phyloP scores from a whole-genome alignment of 1,140 invertebrate species.

The Lordiphosa clarofinis region DNA sequence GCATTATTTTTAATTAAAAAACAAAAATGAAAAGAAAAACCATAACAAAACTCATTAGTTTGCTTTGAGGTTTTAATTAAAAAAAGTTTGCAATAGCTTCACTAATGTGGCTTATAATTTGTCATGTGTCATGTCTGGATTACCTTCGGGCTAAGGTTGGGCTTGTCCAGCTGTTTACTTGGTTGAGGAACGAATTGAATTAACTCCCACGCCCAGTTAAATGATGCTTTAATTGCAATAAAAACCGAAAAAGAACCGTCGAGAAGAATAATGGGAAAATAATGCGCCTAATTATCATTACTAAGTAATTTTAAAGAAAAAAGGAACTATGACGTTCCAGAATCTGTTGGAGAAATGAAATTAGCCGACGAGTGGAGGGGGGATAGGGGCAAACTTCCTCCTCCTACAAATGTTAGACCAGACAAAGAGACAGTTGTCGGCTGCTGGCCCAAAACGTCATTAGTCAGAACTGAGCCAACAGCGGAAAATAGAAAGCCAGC shows the following conservation, averaged over 20 bases:
- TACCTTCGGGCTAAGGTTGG: constrained; percentile 29
- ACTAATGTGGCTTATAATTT: constrained; percentile 35
- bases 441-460: constrained; percentile 60
- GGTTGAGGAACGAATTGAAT: constrained; percentile 6
- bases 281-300: constrained; percentile 74
- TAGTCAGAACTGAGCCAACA: constrained; percentile 54
- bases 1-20: constrained; percentile 61
- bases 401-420: constrained; percentile 26
- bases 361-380: constrained; percentile 18
- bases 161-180: constrained; percentile 2
- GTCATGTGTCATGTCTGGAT: constrained; percentile 47
- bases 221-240: constrained; percentile 67
- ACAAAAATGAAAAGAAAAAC: constrained; percentile 21
- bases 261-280: constrained; percentile 72
- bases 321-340: constrained; percentile 45
- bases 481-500: constrained; percentile 63
- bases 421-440: constrained; percentile 21
- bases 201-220: constrained; percentile 68
- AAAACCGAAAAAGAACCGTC: constrained; percentile 37
- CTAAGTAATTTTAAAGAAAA: constrained; percentile 52
- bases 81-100: constrained; percentile 16
- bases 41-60: constrained; percentile 40
- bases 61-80: constrained; percentile 56
- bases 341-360: constrained; percentile 45
- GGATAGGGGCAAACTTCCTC: constrained; percentile 30